Evolutionary conservation across 2,113 vertebrate genomes (phyloP), one percentile per base, ranked within the genome.

Genomic region (Sigmodon hispidus): DNA sequence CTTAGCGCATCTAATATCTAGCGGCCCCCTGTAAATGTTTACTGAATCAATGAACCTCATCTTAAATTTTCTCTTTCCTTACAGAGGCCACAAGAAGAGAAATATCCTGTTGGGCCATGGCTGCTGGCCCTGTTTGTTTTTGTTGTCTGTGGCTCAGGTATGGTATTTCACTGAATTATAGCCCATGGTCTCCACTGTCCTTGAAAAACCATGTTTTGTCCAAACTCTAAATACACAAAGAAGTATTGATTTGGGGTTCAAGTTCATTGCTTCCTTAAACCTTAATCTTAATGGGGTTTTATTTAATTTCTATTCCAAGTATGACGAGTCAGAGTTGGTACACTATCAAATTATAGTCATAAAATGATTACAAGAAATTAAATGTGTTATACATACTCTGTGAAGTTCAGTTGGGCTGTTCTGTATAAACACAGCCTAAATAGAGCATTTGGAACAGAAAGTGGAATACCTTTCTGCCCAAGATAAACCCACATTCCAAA

Each of bases 131-230:
- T 98, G 90, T 99, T 99, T 95, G 99, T 98, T 86, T 99, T 99
- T 98, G 98, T 99, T 97, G 99, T 99, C 96, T 98, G 96, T 94
- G 98, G 98, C 98, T 99, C 99, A 99, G 99, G 99, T 99, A 99
- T 85, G 96, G 67, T 80, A 93, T 94, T 88, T 90, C 55, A 9
- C n/a, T 95, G 92, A 81, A 67, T 96, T 91, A 50, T n/a, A 67
- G 52, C 75, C 52, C 57, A 2, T 61, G 40, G 59, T 94, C 70
- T 85, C 61, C 77, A 83, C 83, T 92, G n/a, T 70, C 73, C 72
- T 88, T 81, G n/a, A 80, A 48, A 96, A 95, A 72, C 43, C 40
- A 80, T 52, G 36, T 92, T 91, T 96, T 88, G 79, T 93, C 93
- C 67, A 55, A n/a, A 76, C 93, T 40, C 45, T 90, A 67, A 94